Evolutionary conservation across 1,140 invertebrate species (phyloP), one percentile per base, ranked within the genome.

Genomic region (Periplaneta americana): DNA sequence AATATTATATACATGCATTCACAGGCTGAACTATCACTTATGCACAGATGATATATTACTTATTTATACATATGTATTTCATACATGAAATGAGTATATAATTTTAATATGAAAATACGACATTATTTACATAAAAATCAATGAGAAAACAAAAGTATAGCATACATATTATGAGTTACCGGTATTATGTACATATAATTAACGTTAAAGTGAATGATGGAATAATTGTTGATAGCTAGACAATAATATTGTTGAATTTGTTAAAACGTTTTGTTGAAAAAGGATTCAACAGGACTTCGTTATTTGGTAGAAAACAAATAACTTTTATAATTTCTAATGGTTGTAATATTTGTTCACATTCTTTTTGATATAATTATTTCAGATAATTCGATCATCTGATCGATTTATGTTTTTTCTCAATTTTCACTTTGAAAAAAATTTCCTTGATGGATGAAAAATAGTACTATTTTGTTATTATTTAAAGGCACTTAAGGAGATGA

Each of bases 151-250:
- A 36, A 28, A 78, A 6, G 76, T 39, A 36, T 39, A 31, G 28
- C 22, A 76, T 18, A 35, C 36, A 39, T 78, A 36, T 28, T 78
- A 78, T 36, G 13, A 78, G 34, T 78, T 78, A n/a, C n/a, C n/a
- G n/a, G n/a, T n/a, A n/a, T n/a, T 66, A 35, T 36, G n/a, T 78
- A 31, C 28, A 22, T 34, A 34, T 78, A 3, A 78, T 78, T 78
- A 28, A 78, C 31, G 75, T 78, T 78, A 78, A 39, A 4, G 37
- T 28, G 17, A 78, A 78, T 78, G 35, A 31, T 36, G 36, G 36
- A 15, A 36, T 34, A 35, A 78, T 78, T 78, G 76, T 78, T 78
- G 76, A 78, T 78, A 78, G 76, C 35, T 78, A 78, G 76, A 78
- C 76, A 78, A 78, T 78, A 78, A 78, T 78, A n/a, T 78, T 78